A percentile compares a stretch with the other conserved stretches of the same genome.
Conservation (phyloP, 2,113 vertebrate genomes). For the Ceyx cyanopectus region DNA sequence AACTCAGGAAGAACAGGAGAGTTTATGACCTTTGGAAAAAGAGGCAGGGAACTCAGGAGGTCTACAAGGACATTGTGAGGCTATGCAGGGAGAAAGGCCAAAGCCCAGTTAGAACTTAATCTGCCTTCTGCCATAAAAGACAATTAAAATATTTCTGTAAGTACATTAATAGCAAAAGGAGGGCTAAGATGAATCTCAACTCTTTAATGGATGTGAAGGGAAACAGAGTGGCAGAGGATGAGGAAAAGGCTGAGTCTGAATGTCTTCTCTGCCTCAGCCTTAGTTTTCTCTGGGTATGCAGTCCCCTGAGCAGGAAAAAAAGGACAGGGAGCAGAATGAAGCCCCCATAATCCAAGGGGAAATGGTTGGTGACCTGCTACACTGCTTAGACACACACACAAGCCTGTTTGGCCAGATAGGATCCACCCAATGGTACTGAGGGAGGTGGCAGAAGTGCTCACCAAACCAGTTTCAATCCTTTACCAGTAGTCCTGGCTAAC, state of each 20-base stretch:
- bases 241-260: not conserved
- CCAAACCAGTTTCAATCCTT: not conserved
- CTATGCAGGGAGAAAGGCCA: not conserved
- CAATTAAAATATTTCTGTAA: not conserved
- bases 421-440: not conserved
- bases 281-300: not conserved
- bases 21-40: not conserved
- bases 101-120: not conserved
- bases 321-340: not conserved
- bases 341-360: not conserved
- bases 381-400: not conserved
- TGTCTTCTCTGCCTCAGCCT: not conserved
- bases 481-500: not conserved
- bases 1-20: not conserved
- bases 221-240: not conserved
- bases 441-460: not conserved
- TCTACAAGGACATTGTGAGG: not conserved
- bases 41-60: not conserved
- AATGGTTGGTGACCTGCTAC: not conserved
- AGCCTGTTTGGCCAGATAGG: not conserved
- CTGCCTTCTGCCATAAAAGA: not conserved
- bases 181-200: not conserved
- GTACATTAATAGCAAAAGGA: not conserved
- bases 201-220: not conserved
- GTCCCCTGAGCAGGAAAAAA: not conserved